phyloP scores from a whole-genome alignment of 2,797 vertebrate genomes.

The Hoplostethus mediterraneus region DNA sequence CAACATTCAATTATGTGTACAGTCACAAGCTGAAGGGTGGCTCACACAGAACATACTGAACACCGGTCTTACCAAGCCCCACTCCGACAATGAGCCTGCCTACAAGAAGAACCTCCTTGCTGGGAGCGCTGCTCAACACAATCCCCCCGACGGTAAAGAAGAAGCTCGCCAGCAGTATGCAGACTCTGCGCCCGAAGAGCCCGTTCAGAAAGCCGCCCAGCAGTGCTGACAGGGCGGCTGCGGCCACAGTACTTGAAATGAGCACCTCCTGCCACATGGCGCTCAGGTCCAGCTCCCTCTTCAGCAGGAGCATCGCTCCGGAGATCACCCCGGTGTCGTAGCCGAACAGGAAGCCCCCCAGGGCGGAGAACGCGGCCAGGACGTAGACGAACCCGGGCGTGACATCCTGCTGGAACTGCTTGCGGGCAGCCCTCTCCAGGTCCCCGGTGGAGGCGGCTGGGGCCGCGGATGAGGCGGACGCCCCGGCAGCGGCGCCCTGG shows the following conservation, averaged over 20 bases:
- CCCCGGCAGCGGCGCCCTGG: slow-evolving; percentile 68
- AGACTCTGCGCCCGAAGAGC: slow-evolving; percentile 90
- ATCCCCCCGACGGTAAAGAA: slow-evolving; percentile 90
- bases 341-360: slow-evolving; percentile 96
- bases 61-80: slow-evolving; percentile 91
- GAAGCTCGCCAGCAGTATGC: slow-evolving; percentile 93
- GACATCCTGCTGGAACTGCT: slow-evolving; percentile 95
- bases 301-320: slow-evolving; percentile 95
- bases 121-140: slow-evolving; percentile 88
- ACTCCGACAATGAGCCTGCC: slow-evolving; percentile 94
- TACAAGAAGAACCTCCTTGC: slow-evolving; percentile 91
- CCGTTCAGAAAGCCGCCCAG: slow-evolving; percentile 93
- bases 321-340: slow-evolving; percentile 98
- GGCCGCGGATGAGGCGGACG: slow-evolving; percentile 40
- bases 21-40: background rate
- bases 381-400: slow-evolving; percentile 93
- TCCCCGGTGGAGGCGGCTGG: slow-evolving; percentile 80
- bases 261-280: slow-evolving; percentile 96
- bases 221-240: slow-evolving; percentile 92
- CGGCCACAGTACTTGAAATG: slow-evolving; percentile 93
- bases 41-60: background rate
- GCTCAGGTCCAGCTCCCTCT: slow-evolving; percentile 91
- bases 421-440: slow-evolving; percentile 94
- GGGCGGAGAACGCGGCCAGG: slow-evolving; percentile 92
- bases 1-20: background rate